Evolutionary conservation across 2,797 vertebrate species (phyloP).

Genomic region (Sciurus vulgaris): DNA sequence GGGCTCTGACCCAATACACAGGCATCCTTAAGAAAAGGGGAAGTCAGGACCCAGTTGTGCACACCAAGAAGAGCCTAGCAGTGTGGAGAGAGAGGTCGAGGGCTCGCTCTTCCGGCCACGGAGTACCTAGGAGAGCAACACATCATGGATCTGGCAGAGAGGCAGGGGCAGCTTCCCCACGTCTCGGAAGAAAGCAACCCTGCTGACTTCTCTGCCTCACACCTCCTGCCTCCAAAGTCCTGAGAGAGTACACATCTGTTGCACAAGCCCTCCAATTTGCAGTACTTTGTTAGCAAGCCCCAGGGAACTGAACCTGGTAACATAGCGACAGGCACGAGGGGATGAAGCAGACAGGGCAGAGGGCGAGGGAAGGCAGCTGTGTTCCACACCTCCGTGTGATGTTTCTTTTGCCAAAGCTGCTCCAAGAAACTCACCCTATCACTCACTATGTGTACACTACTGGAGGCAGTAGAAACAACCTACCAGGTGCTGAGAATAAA

Average conservation of each 20-base stretch:
- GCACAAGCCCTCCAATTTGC: neutral
- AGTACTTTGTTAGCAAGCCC: neutral
- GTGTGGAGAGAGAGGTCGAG: accelerated
- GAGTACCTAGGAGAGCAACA: accelerated
- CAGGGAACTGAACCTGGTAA: too few species aligned
- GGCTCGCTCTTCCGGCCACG: neutral
- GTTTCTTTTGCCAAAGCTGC: too few species aligned
- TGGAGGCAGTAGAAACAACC: neutral
- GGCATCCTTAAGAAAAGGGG: neutral
- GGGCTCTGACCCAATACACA: neutral
- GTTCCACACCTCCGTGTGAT: accelerated
- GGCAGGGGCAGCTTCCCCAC: too few species aligned
- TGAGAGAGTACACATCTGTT: too few species aligned
- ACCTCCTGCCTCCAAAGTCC: neutral
- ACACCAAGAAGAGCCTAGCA: accelerated
- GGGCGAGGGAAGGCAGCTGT: neutral
- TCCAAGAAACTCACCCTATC: neutral
- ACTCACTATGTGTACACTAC: accelerated
- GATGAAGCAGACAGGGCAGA: neutral
- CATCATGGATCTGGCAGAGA: neutral
- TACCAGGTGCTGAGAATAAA: neutral
- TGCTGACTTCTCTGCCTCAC: neutral
- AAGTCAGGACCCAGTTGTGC: neutral
- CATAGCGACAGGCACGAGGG: too few species aligned
- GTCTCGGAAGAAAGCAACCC: too few species aligned